phyloP scores from a whole-genome alignment of 2,888 invertebrate species.

The Nemoura dubitans region DNA sequence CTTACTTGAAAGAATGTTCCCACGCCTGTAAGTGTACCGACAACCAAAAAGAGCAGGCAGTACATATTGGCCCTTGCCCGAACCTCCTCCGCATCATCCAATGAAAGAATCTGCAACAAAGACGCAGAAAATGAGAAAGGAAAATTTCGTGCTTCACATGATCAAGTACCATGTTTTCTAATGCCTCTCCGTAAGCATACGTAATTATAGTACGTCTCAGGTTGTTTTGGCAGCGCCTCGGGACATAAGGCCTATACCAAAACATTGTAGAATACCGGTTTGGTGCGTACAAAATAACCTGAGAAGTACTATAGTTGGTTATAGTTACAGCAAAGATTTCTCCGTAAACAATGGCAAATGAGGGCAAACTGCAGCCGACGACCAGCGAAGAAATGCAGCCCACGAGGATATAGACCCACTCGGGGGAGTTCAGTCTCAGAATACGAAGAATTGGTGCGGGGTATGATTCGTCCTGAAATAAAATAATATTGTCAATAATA shows the following conservation, averaged over 20 bases:
- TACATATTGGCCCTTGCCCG: too few relatives aligned
- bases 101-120: slow-evolving; percentile 53
- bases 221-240: too few relatives aligned
- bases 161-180: too few relatives aligned
- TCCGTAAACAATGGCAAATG: slow-evolving; percentile 52
- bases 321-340: neutral
- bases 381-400: slow-evolving; percentile 71
- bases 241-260: too few relatives aligned
- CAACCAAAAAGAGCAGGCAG: too few relatives aligned
- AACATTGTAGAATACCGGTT: too few relatives aligned
- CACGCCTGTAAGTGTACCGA: too few relatives aligned
- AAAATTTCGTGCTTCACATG: neutral
- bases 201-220: too few relatives aligned
- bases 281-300: neutral
- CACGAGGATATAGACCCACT: slow-evolving; percentile 72
- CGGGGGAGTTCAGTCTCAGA: slow-evolving; percentile 73
- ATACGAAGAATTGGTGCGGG: slow-evolving; percentile 65
- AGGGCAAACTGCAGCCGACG: slow-evolving; percentile 77
- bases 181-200: too few relatives aligned
- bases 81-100: too few relatives aligned
- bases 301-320: neutral
- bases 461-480: slow-evolving; percentile 47
- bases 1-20: too few relatives aligned
- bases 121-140: too few relatives aligned
- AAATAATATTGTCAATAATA: neutral